Percentiles rank a stretch among this genome's conserved stretches.
Conservation (phyloP, 2,797 vertebrate genomes). For the Gymnocypris eckloni region DNA sequence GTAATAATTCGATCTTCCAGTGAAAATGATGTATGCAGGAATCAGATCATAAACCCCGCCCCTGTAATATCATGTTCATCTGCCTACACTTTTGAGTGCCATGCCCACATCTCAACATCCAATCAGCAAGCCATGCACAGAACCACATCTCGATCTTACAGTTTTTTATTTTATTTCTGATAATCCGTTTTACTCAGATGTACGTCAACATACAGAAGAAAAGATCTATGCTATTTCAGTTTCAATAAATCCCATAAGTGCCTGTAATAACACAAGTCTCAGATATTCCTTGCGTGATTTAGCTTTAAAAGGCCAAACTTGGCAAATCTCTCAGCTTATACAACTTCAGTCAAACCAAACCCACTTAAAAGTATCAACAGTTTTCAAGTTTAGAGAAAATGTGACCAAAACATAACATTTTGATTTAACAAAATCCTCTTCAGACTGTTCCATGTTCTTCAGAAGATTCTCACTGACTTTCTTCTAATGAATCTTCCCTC, state of each 20-base stretch:
- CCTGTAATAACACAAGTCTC: neutral
- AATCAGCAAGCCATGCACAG: too few relatives aligned
- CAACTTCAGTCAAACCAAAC: conserved; percentile 19
- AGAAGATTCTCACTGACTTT: neutral
- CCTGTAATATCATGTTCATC: too few relatives aligned
- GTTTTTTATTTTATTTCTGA: too few relatives aligned
- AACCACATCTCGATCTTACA: too few relatives aligned
- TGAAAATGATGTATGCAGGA: too few relatives aligned
- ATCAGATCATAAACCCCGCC: too few relatives aligned
- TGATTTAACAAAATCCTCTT: neutral
- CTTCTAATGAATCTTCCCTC: neutral
- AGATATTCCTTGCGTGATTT: conserved; percentile 56
- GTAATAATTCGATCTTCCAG: neutral
- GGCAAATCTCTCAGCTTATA: conserved; percentile 36
- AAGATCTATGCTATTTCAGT: too few relatives aligned
- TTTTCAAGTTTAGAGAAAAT: neutral
- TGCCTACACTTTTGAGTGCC: too few relatives aligned
- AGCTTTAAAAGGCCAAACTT: conserved; percentile 52
- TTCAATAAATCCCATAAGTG: conserved; percentile 1
- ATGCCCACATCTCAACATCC: too few relatives aligned
- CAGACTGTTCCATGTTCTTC: neutral
- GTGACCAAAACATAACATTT: neutral
- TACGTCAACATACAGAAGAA: too few relatives aligned
- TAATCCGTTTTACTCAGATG: too few relatives aligned
- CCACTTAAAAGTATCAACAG: neutral